phyloP scores from a whole-genome alignment of 2,797 vertebrate genomes.

The Phyllotis vaccarum region DNA sequence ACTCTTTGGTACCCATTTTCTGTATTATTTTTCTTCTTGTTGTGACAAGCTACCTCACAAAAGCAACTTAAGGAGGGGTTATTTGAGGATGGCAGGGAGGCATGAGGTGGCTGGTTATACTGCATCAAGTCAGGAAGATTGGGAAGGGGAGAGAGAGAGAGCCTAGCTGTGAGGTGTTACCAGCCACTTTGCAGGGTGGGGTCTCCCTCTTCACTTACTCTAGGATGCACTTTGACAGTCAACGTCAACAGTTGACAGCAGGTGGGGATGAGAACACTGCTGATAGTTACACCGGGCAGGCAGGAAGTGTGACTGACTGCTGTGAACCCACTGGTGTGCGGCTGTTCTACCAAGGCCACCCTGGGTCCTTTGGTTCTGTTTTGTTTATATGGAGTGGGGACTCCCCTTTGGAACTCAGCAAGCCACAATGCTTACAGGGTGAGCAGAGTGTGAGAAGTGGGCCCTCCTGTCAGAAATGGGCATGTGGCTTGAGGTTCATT shows the following conservation, averaged over 20 bases:
- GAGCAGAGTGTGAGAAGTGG: neutral
- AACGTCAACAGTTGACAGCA: too few species aligned
- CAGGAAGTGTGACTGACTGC: too few species aligned
- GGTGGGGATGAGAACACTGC: neutral
- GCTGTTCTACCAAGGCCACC: neutral
- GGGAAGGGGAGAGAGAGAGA: neutral
- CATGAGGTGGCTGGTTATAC: neutral
- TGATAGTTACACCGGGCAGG: neutral
- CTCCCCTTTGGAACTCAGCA: neutral
- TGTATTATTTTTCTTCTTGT: neutral
- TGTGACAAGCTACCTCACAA: neutral
- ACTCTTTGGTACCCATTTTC: neutral
- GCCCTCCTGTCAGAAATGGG: neutral
- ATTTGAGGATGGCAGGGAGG: neutral
- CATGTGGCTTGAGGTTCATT: neutral
- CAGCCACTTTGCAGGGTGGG: neutral
- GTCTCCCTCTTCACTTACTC: neutral
- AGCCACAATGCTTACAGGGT: neutral
- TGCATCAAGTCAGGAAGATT: neutral
- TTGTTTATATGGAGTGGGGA: neutral
- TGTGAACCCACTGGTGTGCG: rapidly evolving
- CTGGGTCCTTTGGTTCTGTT: neutral
- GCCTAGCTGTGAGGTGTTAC: neutral
- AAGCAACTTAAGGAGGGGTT: neutral
- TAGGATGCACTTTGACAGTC: neutral